Evolutionary conservation across 2,888 invertebrate genomes (phyloP).

Genomic region (Drosophila paramelanica): DNA sequence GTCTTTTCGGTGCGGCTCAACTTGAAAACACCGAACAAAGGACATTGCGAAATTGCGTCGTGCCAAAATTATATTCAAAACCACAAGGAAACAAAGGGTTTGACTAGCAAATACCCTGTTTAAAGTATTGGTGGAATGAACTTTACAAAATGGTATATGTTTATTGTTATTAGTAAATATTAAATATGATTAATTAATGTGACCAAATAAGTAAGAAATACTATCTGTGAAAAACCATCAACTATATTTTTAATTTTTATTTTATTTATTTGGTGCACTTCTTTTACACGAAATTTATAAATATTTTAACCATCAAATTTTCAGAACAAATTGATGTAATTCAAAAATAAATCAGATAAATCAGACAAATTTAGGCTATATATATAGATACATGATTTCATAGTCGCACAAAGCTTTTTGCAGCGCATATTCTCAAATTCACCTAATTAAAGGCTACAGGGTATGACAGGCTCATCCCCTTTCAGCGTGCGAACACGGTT

Average conservation of each 20-base stretch:
- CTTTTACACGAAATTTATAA: not conserved
- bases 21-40: slow-evolving; percentile 46
- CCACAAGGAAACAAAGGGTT: not conserved
- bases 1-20: slow-evolving; percentile 41
- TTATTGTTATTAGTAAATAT: too few relatives aligned
- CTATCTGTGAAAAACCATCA: too few relatives aligned
- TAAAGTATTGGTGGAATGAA: not conserved
- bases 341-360: too few relatives aligned
- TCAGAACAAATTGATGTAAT: too few relatives aligned
- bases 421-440: not conserved
- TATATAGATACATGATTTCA: not conserved
- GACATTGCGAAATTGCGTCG: slow-evolving; percentile 74
- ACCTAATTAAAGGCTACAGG: slow-evolving; percentile 8
- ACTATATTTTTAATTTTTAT: not conserved
- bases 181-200: too few relatives aligned
- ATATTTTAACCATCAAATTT: too few relatives aligned
- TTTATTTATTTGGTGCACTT: not conserved
- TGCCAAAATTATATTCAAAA: slow-evolving; percentile 61
- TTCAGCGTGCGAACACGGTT: not conserved
- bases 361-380: not conserved
- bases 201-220: too few relatives aligned
- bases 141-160: too few relatives aligned
- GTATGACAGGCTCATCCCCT: slow-evolving; percentile 38
- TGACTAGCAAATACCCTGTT: slow-evolving; percentile 32
- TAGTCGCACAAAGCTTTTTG: not conserved